Conservation (phyloP, 2,113 vertebrate species). For the Epinephelus lanceolatus region DNA sequence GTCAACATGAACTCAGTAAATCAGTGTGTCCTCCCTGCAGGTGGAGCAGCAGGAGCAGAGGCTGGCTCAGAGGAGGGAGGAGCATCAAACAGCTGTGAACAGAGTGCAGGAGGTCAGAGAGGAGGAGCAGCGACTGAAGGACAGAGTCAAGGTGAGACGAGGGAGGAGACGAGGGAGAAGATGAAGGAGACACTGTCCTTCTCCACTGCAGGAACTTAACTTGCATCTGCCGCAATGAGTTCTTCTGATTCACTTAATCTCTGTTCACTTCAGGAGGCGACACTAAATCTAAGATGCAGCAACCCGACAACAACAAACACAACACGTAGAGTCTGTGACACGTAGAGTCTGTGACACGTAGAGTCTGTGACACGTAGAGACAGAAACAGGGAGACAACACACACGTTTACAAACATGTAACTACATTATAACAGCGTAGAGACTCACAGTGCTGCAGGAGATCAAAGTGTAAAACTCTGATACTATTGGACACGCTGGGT, state of each 20-base stretch:
- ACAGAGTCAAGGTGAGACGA: slow-evolving; percentile 18
- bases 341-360: too few relatives aligned
- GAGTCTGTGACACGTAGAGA: too few relatives aligned
- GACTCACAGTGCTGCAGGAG: too few relatives aligned
- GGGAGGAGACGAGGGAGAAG: not conserved
- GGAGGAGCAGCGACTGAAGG: slow-evolving; percentile 18
- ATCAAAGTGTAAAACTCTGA: too few relatives aligned
- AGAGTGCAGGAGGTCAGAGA: slow-evolving; percentile 28
- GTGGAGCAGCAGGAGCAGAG: slow-evolving; percentile 40
- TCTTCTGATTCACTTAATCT: too few relatives aligned
- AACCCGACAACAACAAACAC: too few relatives aligned
- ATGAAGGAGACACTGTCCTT: not conserved
- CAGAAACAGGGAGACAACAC: too few relatives aligned
- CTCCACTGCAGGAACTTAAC: not conserved
- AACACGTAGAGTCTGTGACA: too few relatives aligned
- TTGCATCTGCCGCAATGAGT: not conserved
- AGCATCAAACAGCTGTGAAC: not conserved
- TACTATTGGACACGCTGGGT: not conserved
- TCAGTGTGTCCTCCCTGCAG: slow-evolving; percentile 11
- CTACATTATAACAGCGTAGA: too few relatives aligned
- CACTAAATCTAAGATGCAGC: not conserved
- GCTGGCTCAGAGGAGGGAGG: slow-evolving; percentile 29
- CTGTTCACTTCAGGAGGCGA: not conserved
- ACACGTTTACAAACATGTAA: too few relatives aligned
- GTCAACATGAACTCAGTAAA: not conserved